Evolutionary conservation across 2,113 vertebrate species (phyloP).

Genomic region (Antechinus stuartii): DNA sequence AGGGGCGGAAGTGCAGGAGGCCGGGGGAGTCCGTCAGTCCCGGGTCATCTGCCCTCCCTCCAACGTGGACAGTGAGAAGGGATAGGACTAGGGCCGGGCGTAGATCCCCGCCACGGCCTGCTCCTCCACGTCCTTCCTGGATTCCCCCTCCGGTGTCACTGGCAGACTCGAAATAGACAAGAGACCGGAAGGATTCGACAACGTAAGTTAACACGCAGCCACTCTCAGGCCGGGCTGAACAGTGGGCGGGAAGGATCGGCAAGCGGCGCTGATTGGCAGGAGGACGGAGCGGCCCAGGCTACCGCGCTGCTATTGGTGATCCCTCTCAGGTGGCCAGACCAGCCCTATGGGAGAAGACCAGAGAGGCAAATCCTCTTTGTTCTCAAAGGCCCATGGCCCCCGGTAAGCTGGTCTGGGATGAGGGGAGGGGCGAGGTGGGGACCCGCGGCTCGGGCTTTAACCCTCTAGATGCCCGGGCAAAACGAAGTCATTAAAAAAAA

Average conservation of each 20-base stretch:
- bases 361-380: conserved; percentile 72
- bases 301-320: conserved; percentile 52
- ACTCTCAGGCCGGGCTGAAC: conserved; percentile 57
- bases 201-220: conserved; percentile 73
- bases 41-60: background rate
- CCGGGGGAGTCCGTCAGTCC: background rate
- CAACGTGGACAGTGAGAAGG: background rate
- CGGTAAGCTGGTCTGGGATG: conserved; percentile 12
- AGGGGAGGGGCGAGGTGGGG: too few relatives aligned
- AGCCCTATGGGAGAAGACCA: conserved; percentile 57
- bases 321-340: conserved; percentile 66
- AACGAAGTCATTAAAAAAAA: fast-evolving
- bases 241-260: conserved; percentile 53
- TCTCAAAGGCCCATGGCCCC: conserved; percentile 66
- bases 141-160: conserved; percentile 53
- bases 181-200: conserved; percentile 59
- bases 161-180: conserved; percentile 19
- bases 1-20: too few relatives aligned
- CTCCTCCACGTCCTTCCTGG: background rate
- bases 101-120: background rate
- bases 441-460: fast-evolving
- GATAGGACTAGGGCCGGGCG: background rate
- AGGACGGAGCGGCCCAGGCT: background rate
- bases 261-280: conserved; percentile 53
- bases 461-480: fast-evolving